Evolutionary conservation across 2,888 invertebrate genomes (phyloP).

Genomic region (Seira ritae): DNA sequence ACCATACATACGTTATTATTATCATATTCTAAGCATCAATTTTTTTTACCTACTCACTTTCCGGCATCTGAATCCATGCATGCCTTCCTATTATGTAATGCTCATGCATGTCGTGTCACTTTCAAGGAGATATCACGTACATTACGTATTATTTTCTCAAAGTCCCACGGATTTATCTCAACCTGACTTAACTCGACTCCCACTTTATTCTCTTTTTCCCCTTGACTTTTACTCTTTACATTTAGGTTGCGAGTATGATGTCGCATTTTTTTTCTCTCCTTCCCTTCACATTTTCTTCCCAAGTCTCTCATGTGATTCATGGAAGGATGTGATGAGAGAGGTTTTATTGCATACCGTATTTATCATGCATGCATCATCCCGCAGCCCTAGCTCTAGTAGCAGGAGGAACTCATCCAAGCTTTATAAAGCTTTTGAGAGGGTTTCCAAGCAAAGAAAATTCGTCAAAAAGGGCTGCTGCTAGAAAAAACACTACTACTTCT

Average conservation of each 20-base stretch:
- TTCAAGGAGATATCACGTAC: background rate
- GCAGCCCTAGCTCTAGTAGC: no score
- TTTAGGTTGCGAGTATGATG: background rate
- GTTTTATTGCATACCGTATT: background rate
- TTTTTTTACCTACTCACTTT: background rate
- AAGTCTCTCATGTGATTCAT: background rate
- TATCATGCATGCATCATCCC: background rate
- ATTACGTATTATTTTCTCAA: background rate
- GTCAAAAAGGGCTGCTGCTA: no score
- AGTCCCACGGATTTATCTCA: background rate
- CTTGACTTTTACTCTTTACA: background rate
- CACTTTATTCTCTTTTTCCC: no score
- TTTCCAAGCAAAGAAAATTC: background rate
- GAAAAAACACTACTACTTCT: no score
- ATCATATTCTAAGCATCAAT: background rate
- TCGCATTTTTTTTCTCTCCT: no score
- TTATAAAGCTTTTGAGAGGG: background rate
- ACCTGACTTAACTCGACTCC: background rate
- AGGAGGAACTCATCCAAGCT: no score
- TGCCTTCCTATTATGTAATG: background rate
- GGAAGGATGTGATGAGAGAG: background rate
- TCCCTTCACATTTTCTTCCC: background rate
- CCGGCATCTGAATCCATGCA: background rate
- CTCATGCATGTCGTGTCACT: background rate
- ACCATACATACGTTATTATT: background rate